Base-by-base conservation (phyloP, 2,113 vertebrate species). In the Carassius gibelio region DNA sequence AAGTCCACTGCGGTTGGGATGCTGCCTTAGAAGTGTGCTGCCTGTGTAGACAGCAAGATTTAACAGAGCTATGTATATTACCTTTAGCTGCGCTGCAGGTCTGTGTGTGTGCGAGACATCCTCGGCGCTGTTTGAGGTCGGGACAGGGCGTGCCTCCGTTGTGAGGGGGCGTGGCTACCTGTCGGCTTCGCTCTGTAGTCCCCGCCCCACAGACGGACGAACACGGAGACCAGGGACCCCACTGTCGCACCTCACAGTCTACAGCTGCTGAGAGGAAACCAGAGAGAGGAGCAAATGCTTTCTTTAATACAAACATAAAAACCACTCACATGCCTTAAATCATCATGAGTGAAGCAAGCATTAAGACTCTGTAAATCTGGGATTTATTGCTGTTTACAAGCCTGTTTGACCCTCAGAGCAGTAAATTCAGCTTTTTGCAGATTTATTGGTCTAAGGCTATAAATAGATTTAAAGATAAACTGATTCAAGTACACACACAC, bases 221-320 rank as follows among this genome's bases (percentile, higher is more conserved):
- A 92, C 96, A 97, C 0, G 92, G 66, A 0, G 95, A 96, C 96
- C 96, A 97, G 0, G 92, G 86, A n/a, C 96, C 96, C 96, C 96
- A 97, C 0, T 93, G 90, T 1, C 96, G 93, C 77, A 96, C 95
- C 6, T 86, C 89, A 30, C 96, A 97, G 92, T 97, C 94, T 45
- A 95, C 91, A 1, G 95, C 96, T 97, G 93, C 90, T 93, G 85
- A 68, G 57, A 68, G 30, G 36, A 26, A 50, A n/a, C 3, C 1
- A 64, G 90, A 88, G 84, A 78, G 76, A 78, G 55, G 75, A 62
- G n/a, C 72, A 64, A 17, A 45, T 9, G 5, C 17, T 38, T 50
- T 23, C 71, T 11, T 50, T 26, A 30, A 48, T 50, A 0, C 42
- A 8, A 26, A 55, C 61, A 66, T 1, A 26, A 50, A 50, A 50